These are phyloP conservation scores for Melanargia galathea DNA, from an alignment of 2,888 invertebrate genomes.

Conservation along the genomic window DNA sequence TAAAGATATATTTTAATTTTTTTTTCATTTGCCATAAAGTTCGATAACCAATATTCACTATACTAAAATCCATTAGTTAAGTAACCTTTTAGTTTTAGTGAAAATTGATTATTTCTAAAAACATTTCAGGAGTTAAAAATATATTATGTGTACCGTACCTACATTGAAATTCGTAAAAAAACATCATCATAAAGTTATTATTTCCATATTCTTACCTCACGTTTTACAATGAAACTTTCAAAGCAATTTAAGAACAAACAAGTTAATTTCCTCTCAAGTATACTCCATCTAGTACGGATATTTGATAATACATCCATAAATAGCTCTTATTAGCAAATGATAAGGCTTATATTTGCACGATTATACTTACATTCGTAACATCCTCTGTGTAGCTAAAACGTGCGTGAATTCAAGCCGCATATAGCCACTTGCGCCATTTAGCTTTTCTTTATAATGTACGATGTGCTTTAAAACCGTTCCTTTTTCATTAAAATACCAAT, in stretches of 20 bases:
- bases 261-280: constrained; percentile 32
- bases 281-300: constrained; percentile 14
- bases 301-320: neutral
- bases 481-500: neutral
- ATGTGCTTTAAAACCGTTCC: neutral
- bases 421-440: constrained; percentile 12
- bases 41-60: too few relatives aligned
- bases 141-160: too few relatives aligned
- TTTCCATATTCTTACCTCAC: constrained; percentile 20
- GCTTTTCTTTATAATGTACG: neutral
- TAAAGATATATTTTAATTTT: too few relatives aligned
- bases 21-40: too few relatives aligned
- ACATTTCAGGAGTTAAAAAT: too few relatives aligned
- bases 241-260: constrained; percentile 32
- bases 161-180: too few relatives aligned
- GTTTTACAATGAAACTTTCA: constrained; percentile 26
- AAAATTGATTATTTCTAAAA: too few relatives aligned
- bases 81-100: too few relatives aligned
- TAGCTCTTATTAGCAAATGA: neutral
- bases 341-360: constrained; percentile 12
- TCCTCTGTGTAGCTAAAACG: constrained; percentile 23
- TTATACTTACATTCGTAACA: neutral
- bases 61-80: too few relatives aligned
- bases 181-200: constrained; percentile 17
- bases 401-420: constrained; percentile 23